Base-by-base conservation (phyloP, 2,113 vertebrate species). In the Psittacara wagleri region DNA sequence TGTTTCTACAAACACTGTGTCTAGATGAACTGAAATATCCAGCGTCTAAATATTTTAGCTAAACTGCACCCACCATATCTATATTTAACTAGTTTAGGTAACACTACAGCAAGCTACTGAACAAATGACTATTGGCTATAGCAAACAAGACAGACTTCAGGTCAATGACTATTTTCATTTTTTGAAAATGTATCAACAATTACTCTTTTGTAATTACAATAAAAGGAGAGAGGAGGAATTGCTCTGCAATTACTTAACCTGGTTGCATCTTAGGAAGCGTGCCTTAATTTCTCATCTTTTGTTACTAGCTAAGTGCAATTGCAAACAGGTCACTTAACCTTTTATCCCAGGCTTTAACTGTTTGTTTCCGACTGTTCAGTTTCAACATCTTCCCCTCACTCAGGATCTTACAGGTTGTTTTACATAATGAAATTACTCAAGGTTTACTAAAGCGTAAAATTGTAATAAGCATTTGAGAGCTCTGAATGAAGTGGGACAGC, bases 241-340 rank as follows among this genome's bases (percentile, higher is more conserved):
- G 13, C 27, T 31, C 27, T 68, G 35, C 23, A 17, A n/a, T 44
- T 46, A 67, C 10, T 22, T 77, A 54, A 70, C 28, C 29, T 41
- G 33, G 15, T 4, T 16, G 14, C n/a, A 23, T 46, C 17, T 66
- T 25, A 6, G 3, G 39, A 52, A 51, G 3, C 0, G 0, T 28
- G 12, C 23, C 31, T 59, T 67, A 11, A 69, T 74, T 92, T 62
- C 17, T 23, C 14, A 31, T 52, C 25, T 83, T 89, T 61, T 54
- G 17, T 37, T 37, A 64, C 31, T 57, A 48, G 14, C 23, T 24
- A 44, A 61, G 15, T 54, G 48, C 31, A 87, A 35, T 16, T 69
- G 18, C 22, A 69, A 91, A 62, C 31, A 79, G n/a, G 24, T 62
- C 3, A 69, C 64, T 75, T 78, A 16, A 39, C 75, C 51, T 61